Conservation (phyloP, 1,140 invertebrate genomes). For the Anthonomus grandis region DNA sequence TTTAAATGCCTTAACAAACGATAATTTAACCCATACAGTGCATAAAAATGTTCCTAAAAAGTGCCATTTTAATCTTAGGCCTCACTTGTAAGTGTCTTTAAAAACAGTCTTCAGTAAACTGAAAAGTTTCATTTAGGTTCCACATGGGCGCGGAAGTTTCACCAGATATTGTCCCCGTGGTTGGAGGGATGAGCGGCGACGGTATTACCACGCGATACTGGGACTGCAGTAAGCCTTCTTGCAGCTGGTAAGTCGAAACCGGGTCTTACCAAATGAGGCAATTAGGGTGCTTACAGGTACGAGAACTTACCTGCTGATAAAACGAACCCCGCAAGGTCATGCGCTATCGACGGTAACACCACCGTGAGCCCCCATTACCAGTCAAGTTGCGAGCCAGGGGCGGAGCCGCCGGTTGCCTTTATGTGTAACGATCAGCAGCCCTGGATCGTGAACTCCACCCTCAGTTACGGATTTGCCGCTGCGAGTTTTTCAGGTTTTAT, state of each 20-base stretch:
- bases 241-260: conserved; percentile 1
- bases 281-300: not conserved
- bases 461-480: conserved; percentile 19
- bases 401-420: not conserved
- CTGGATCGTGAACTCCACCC: conserved; percentile 11
- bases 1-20: no score
- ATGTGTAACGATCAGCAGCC: conserved; percentile 13
- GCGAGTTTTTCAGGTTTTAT: conserved; percentile 10
- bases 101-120: no score
- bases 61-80: no score
- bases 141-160: conserved; percentile 6
- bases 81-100: no score
- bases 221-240: conserved; percentile 27
- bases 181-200: not conserved
- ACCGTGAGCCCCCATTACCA: not conserved
- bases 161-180: conserved; percentile 6
- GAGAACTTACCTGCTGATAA: not conserved
- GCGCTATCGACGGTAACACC: conserved; percentile 7
- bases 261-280: not conserved
- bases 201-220: conserved; percentile 23
- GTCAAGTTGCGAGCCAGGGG: conserved; percentile 6
- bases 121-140: not conserved
- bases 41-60: no score
- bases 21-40: no score
- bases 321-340: conserved; percentile 3